A percentile compares a stretch with the other conserved stretches of the same genome.
These are phyloP conservation scores for Eutolmus rufibarbis DNA, from an alignment of 2,888 invertebrate species.

Conservation along the genomic window DNA sequence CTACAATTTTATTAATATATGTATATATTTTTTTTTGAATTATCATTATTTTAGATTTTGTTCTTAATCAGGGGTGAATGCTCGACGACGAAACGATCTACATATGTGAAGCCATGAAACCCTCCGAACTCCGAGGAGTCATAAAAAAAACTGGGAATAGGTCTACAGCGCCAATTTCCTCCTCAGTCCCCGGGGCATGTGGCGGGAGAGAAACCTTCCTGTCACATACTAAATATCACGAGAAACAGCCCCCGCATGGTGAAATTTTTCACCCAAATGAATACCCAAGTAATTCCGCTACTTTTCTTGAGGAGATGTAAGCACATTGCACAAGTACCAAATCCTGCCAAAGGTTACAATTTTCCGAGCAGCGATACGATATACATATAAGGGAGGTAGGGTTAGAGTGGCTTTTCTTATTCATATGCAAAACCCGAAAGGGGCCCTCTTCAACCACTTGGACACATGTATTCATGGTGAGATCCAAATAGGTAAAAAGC, in stretches of 20 bases:
- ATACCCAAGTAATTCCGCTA: background rate
- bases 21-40: background rate
- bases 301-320: background rate
- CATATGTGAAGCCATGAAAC: background rate
- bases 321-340: background rate
- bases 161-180: background rate
- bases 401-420: background rate
- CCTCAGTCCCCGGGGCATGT: background rate
- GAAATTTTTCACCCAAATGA: background rate
- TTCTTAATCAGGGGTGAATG: background rate
- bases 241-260: background rate
- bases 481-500: background rate
- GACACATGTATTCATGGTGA: background rate
- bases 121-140: background rate
- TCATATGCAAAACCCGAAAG: background rate
- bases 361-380: background rate
- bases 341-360: background rate
- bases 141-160: background rate
- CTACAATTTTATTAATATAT: background rate
- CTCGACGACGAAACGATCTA: background rate
- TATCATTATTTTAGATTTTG: background rate
- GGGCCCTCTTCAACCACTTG: background rate
- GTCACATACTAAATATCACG: background rate
- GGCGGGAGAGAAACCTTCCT: background rate
- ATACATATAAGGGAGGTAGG: background rate